Evolutionary conservation across 2,797 vertebrate genomes (phyloP).

Genomic region (Ara ararauna): DNA sequence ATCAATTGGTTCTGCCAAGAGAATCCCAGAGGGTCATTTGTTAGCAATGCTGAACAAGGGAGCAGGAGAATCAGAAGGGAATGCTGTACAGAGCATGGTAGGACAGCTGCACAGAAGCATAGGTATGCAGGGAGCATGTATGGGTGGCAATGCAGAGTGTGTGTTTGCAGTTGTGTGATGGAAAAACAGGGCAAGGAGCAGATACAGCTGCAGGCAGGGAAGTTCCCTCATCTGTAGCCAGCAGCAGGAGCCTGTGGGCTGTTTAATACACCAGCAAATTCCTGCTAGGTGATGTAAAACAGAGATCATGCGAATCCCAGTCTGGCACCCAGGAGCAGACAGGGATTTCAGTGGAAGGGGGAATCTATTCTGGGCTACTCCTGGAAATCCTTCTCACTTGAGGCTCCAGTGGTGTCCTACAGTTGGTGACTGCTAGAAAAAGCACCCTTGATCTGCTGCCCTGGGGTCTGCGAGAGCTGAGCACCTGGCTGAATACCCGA

Average conservation of each 20-base stretch:
- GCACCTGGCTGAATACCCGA: fast-evolving
- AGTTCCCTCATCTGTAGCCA: not conserved
- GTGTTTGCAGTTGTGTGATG: not conserved
- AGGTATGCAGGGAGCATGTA: not conserved
- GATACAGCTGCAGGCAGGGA: not conserved
- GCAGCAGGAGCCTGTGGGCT: not conserved
- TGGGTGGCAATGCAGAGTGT: not conserved
- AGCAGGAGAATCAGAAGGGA: not conserved
- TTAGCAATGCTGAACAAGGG: not conserved
- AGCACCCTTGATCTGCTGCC: not conserved
- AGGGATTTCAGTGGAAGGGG: not conserved
- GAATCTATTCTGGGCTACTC: not conserved
- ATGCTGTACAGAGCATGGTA: not conserved
- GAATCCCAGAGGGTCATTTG: not conserved
- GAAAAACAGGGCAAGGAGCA: not conserved
- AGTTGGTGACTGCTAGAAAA: not conserved
- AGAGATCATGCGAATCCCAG: not conserved
- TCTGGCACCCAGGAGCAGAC: not conserved
- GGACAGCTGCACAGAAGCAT: not conserved
- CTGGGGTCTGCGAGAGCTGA: not conserved
- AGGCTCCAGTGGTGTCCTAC: not conserved
- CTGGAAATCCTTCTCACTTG: not conserved
- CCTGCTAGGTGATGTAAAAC: not conserved
- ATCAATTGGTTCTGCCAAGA: not conserved
- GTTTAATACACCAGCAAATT: not conserved